These are phyloP conservation scores for Ephestia elutella DNA, from an alignment of 1,140 invertebrate genomes.

Conservation along the genomic window DNA sequence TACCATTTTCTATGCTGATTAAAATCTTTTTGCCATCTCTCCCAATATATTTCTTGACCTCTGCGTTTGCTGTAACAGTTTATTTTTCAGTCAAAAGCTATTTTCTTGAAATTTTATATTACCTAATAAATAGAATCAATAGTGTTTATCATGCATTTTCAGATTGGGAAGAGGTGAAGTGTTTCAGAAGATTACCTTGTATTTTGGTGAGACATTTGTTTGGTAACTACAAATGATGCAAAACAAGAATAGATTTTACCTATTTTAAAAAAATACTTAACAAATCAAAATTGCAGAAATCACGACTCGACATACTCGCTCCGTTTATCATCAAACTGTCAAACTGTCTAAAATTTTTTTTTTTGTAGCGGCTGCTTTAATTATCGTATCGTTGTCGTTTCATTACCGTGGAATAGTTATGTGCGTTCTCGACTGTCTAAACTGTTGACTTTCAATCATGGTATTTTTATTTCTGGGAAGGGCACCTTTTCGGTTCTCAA, in stretches of 20 bases:
- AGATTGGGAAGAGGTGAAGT: not conserved
- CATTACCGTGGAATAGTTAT: no score
- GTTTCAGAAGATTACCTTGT: slow-evolving; percentile 40
- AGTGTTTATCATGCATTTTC: not conserved
- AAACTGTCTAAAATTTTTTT: no score
- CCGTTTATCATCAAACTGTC: no score
- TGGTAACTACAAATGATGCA: not conserved
- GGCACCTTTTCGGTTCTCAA: no score
- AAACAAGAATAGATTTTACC: not conserved
- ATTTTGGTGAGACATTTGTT: slow-evolving; percentile 68
- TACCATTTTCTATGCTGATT: slow-evolving; percentile 91
- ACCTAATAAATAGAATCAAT: no score
- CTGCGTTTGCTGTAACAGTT: slow-evolving; percentile 83
- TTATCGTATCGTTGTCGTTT: no score
- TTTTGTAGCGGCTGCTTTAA: no score
- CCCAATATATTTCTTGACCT: slow-evolving; percentile 86
- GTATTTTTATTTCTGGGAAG: no score
- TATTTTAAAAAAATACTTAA: not conserved
- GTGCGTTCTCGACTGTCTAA: no score
- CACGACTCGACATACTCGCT: no score
- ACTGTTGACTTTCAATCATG: no score
- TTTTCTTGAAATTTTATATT: no score
- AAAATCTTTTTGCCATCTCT: slow-evolving; percentile 86
- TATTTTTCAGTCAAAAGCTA: not conserved
- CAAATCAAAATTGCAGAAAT: not conserved